phyloP scores from a whole-genome alignment of 2,888 invertebrate species.

The Caenorhabditis macrosperma region DNA sequence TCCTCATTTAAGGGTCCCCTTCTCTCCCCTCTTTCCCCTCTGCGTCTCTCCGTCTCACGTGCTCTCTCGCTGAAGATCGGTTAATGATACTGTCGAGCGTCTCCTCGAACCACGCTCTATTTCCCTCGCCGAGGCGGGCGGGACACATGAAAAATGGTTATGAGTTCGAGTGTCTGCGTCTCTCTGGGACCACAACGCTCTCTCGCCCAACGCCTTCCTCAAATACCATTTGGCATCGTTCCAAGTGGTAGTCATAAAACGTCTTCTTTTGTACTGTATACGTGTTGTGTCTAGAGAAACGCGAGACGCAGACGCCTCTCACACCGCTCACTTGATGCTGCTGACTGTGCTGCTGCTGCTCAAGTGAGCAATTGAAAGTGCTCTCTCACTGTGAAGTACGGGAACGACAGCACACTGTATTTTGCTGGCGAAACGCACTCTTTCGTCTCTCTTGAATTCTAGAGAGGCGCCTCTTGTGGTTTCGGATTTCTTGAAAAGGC shows the following conservation, averaged over 20 bases:
- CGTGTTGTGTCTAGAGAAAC: neutral
- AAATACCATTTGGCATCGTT: slow-evolving; percentile 44
- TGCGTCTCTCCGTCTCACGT: slow-evolving; percentile 24
- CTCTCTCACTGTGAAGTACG: slow-evolving; percentile 32
- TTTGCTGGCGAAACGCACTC: slow-evolving; percentile 42
- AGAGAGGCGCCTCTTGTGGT: slow-evolving; percentile 37
- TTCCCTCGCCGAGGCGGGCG: neutral
- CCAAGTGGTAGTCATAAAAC: slow-evolving; percentile 40
- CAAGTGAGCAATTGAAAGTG: slow-evolving; percentile 57
- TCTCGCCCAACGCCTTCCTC: neutral
- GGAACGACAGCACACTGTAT: slow-evolving; percentile 48
- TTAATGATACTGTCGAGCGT: slow-evolving; percentile 34
- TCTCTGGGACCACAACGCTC: slow-evolving; percentile 1
- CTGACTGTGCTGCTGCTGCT: slow-evolving; percentile 21
- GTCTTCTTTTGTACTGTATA: slow-evolving; percentile 29
- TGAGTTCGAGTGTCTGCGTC: slow-evolving; percentile 37
- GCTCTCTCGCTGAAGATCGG: slow-evolving; percentile 1
- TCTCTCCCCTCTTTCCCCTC: neutral
- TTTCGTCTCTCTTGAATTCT: slow-evolving; percentile 37
- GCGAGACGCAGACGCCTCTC: slow-evolving; percentile 21
- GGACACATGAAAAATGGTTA: slow-evolving; percentile 30
- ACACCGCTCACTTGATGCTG: slow-evolving; percentile 42
- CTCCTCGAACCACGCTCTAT: slow-evolving; percentile 18
- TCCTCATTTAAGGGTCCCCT: slow-evolving; percentile 29
- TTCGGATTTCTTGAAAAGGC: slow-evolving; percentile 42